Conservation (phyloP, 2,797 vertebrate genomes). For the Cryptoblepharus egeriae region DNA sequence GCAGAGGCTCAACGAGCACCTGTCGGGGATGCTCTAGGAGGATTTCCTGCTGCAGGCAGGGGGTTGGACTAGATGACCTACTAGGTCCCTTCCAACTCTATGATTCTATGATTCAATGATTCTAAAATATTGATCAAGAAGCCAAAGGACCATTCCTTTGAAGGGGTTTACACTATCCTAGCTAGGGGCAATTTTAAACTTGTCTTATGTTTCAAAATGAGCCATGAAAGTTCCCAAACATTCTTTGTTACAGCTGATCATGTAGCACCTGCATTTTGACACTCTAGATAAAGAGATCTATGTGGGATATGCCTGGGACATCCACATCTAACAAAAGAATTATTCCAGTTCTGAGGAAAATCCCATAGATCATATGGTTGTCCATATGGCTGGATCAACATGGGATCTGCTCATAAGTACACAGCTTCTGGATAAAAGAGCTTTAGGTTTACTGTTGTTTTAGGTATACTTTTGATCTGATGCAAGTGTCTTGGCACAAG, state of each 20-base stretch:
- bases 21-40: too few species aligned
- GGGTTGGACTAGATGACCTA: too few species aligned
- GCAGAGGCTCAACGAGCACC: too few species aligned
- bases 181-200: background rate
- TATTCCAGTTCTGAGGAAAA: background rate
- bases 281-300: fast-evolving
- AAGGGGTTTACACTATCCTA: background rate
- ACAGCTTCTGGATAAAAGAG: background rate
- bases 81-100: too few species aligned
- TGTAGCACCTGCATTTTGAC: fast-evolving
- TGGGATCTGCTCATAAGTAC: background rate
- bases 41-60: too few species aligned
- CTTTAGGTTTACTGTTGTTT: background rate
- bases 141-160: too few species aligned
- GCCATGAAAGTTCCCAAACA: background rate
- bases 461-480: background rate
- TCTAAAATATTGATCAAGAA: too few species aligned
- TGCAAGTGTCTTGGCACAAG: slow-evolving; percentile 6
- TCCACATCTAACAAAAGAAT: background rate
- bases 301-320: background rate
- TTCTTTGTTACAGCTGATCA: fast-evolving
- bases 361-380: background rate
- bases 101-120: too few species aligned
- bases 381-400: too few species aligned
- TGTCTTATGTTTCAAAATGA: background rate